Evolutionary conservation across 2,888 invertebrate genomes (phyloP).

Genomic region (Tachina fera): DNA sequence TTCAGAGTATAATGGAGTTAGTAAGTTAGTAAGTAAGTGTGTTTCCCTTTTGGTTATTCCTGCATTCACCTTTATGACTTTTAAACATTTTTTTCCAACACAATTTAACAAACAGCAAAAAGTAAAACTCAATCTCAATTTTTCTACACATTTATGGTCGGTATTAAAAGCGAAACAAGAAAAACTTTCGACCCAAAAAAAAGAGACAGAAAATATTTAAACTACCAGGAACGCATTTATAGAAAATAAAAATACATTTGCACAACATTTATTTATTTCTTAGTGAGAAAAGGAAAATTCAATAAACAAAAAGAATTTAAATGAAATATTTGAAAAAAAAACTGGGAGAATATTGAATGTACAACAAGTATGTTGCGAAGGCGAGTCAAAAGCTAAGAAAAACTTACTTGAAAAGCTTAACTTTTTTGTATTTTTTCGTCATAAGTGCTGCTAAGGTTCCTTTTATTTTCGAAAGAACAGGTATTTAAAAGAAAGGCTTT

Average conservation of each 20-base stretch:
- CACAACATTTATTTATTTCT: background rate
- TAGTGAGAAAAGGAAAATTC: background rate
- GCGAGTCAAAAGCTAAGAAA: constrained; percentile 60
- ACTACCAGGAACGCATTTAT: constrained; percentile 45
- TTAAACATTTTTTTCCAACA: constrained; percentile 38
- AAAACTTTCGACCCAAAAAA: constrained; percentile 53
- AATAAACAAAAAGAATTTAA: constrained; percentile 21
- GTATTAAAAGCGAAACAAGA: constrained; percentile 10
- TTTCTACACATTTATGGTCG: constrained; percentile 51
- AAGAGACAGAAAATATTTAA: constrained; percentile 46
- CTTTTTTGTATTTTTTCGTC: background rate
- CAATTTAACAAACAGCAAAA: constrained; percentile 21
- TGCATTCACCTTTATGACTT: constrained; percentile 65
- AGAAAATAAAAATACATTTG: constrained; percentile 25
- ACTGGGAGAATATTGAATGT: constrained; percentile 25
- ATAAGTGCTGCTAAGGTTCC: constrained; percentile 9
- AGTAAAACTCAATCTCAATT: constrained; percentile 45
- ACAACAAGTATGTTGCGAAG: constrained; percentile 34
- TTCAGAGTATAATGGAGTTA: background rate
- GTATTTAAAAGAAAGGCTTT: background rate
- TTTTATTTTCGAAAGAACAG: constrained; percentile 3
- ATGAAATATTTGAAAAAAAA: constrained; percentile 35
- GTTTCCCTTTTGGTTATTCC: background rate
- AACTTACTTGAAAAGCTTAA: constrained; percentile 11
- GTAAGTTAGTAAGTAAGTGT: background rate